phyloP scores from a whole-genome alignment of 2,888 invertebrate genomes.

The Troglohyphantes excavatus region DNA sequence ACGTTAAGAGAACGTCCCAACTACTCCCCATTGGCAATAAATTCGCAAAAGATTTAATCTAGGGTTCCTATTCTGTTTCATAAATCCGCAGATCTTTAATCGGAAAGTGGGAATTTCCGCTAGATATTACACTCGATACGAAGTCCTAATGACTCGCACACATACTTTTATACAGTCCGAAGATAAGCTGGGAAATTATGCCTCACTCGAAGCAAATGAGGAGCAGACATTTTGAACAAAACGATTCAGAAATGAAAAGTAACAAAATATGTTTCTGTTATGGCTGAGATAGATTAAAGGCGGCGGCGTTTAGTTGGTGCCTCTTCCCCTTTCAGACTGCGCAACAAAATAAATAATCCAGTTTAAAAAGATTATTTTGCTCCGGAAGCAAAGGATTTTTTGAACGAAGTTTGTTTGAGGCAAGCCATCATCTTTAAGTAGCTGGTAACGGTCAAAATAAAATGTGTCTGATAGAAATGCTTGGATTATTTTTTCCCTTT shows the following conservation, averaged over 20 bases:
- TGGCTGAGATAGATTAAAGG: constrained; percentile 33
- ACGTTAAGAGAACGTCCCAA: neutral
- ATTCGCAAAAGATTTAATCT: constrained; percentile 42
- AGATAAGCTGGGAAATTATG: constrained; percentile 42
- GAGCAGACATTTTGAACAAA: constrained; percentile 23
- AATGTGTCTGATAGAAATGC: constrained; percentile 26
- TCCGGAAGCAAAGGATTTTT: constrained; percentile 15
- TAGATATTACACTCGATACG: constrained; percentile 22
- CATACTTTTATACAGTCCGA: constrained; percentile 18
- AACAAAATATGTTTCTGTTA: constrained; percentile 32
- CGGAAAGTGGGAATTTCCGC: constrained; percentile 8
- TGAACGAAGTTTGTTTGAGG: constrained; percentile 40
- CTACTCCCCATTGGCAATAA: constrained; percentile 10
- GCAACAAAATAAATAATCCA: constrained; percentile 15
- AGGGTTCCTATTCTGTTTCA: constrained; percentile 7
- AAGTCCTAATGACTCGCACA: constrained; percentile 27
- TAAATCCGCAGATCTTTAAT: constrained; percentile 10
- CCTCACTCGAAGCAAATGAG: neutral
- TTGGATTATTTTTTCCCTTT: neutral
- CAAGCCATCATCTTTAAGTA: constrained; percentile 28
- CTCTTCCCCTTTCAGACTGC: neutral
- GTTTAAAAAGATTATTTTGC: constrained; percentile 18
- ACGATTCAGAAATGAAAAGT: constrained; percentile 12
- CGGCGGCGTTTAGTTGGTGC: neutral
- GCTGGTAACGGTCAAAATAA: neutral